A percentile compares a stretch with the other conserved stretches of the same genome.
Conservation (phyloP, 2,888 invertebrate species). For the Rhodophaea formosa region DNA sequence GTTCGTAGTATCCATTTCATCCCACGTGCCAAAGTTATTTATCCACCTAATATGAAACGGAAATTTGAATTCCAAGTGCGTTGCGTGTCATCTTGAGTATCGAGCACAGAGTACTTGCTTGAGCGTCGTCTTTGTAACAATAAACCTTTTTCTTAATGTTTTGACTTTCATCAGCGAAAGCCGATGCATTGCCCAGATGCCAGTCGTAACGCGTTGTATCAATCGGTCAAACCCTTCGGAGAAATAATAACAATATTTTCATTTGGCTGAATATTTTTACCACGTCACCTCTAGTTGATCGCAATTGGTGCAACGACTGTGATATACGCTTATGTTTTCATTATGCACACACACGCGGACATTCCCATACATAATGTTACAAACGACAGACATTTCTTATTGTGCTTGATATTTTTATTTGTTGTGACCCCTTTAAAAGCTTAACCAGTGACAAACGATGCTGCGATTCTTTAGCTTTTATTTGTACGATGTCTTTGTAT, state of each 20-base stretch:
- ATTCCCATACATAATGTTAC: conserved; percentile 53
- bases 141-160: conserved; percentile 49
- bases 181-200: conserved; percentile 58
- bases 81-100: conserved; percentile 18
- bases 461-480: conserved; percentile 39
- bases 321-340: conserved; percentile 52
- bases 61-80: conserved; percentile 8
- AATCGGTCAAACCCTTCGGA: conserved; percentile 57
- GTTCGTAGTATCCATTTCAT: conserved; percentile 1
- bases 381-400: conserved; percentile 52
- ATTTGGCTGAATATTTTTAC: conserved; percentile 60
- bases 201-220: conserved; percentile 58
- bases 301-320: conserved; percentile 59
- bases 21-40: conserved; percentile 17
- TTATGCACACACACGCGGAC: conserved; percentile 60
- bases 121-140: conserved; percentile 23
- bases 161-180: conserved; percentile 66
- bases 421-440: conserved; percentile 40
- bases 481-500: conserved; percentile 32
- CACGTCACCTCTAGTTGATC: conserved; percentile 49
- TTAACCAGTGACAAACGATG: conserved; percentile 43
- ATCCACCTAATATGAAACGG: conserved; percentile 11
- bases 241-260: conserved; percentile 61
- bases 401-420: conserved; percentile 46
- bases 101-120: conserved; percentile 9